Evolutionary conservation across 2,888 invertebrate genomes (phyloP).

Genomic region (Habrosyne pyritoides): DNA sequence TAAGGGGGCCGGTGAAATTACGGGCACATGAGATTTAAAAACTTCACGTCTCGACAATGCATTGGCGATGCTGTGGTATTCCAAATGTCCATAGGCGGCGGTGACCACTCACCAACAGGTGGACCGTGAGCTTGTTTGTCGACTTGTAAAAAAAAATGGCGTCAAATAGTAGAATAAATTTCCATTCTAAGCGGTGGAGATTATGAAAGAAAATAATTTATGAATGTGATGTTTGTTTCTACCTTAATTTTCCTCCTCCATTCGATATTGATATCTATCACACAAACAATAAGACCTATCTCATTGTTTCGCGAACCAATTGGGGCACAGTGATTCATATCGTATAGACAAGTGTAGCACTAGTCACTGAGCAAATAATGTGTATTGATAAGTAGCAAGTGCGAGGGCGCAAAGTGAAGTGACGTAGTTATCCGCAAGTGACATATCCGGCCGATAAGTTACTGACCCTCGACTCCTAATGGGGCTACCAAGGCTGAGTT

Average conservation of each 20-base stretch:
- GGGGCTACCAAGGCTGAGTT: background rate
- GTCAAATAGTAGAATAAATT: background rate
- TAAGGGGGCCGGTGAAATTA: too few relatives aligned
- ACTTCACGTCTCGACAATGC: too few relatives aligned
- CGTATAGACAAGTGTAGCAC: constrained; percentile 13
- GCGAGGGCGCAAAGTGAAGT: constrained; percentile 50
- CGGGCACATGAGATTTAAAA: too few relatives aligned
- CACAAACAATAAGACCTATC: background rate
- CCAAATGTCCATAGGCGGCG: too few relatives aligned
- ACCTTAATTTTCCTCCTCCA: background rate
- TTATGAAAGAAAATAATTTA: too few relatives aligned
- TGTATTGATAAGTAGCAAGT: constrained; percentile 44
- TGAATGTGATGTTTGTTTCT: too few relatives aligned
- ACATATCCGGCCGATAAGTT: constrained; percentile 74
- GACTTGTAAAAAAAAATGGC: too few relatives aligned
- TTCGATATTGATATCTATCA: background rate
- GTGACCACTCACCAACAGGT: too few relatives aligned
- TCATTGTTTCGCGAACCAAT: background rate
- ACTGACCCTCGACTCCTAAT: constrained; percentile 11
- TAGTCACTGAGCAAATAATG: constrained; percentile 36
- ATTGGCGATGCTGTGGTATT: too few relatives aligned
- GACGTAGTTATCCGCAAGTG: constrained; percentile 62
- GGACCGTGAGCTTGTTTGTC: too few relatives aligned
- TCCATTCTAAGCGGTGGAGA: too few relatives aligned
- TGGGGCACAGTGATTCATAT: constrained; percentile 20